A percentile compares a stretch with the other conserved stretches of the same genome.
Conservation (phyloP, 2,888 invertebrate genomes). For the Balanococcus diminutus region DNA sequence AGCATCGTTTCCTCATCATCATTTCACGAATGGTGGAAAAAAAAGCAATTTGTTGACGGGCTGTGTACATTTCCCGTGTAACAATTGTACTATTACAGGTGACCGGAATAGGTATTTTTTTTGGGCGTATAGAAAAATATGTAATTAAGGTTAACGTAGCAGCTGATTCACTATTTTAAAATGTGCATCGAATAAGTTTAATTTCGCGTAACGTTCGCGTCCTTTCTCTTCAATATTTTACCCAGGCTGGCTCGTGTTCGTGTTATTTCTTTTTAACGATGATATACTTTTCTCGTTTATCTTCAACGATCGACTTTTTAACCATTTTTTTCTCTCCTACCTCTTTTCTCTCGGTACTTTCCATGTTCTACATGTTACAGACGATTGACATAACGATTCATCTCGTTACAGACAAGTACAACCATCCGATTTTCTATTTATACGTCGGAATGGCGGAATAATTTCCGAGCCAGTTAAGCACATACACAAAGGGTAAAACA, state of each 20-base stretch:
- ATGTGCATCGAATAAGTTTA: conserved; percentile 18
- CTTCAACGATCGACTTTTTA: neutral
- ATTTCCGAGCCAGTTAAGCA: neutral
- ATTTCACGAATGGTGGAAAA: neutral
- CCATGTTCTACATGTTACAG: conserved; percentile 11
- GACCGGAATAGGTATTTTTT: conserved; percentile 30
- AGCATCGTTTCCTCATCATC: neutral
- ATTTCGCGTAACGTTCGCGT: conserved; percentile 24
- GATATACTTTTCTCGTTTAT: neutral
- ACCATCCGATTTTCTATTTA: neutral
- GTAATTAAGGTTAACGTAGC: conserved; percentile 36
- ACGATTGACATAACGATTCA: conserved; percentile 7
- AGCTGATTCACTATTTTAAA: conserved; percentile 15
- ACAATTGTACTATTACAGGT: conserved; percentile 1
- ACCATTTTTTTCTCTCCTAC: neutral
- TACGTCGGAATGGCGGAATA: neutral
- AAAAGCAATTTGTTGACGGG: neutral
- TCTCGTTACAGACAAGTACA: neutral
- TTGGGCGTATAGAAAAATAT: conserved; percentile 28
- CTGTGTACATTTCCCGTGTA: neutral
- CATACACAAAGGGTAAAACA: neutral
- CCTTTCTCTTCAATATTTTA: neutral
- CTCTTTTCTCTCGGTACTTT: neutral
- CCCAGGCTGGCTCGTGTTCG: neutral
- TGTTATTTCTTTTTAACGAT: neutral